These are phyloP conservation scores for Coendou prehensilis DNA, from an alignment of 2,797 vertebrate species.

Conservation along the genomic window DNA sequence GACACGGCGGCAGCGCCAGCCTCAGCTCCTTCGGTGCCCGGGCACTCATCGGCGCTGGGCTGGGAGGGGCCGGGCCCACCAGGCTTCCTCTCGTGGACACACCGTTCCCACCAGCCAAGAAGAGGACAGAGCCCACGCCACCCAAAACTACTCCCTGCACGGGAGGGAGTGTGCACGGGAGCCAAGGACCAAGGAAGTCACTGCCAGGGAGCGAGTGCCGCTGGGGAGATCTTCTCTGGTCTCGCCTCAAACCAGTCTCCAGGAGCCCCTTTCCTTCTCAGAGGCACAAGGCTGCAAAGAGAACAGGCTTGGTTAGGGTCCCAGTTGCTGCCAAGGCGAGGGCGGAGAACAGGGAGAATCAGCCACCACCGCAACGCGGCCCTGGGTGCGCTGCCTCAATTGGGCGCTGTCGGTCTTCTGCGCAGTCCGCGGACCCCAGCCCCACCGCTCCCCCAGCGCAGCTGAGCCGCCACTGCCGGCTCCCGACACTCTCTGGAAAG, in stretches of 20 bases:
- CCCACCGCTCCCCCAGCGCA: neutral
- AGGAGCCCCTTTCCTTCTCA: conserved; percentile 66
- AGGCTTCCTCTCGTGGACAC: conserved; percentile 80
- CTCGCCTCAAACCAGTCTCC: conserved; percentile 63
- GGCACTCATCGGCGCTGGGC: conserved; percentile 93
- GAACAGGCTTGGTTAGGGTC: conserved; percentile 85
- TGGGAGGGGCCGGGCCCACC: conserved; percentile 83
- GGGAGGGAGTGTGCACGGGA: conserved; percentile 65
- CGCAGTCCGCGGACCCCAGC: conserved; percentile 30
- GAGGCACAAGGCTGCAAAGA: conserved; percentile 87
- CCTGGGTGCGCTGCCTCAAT: neutral
- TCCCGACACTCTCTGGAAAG: neutral
- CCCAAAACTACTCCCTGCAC: conserved; percentile 67
- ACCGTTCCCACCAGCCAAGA: conserved; percentile 65
- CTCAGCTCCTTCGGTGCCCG: conserved; percentile 92
- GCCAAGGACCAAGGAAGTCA: conserved; percentile 51
- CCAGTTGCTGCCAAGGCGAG: neutral
- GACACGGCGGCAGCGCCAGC: conserved; percentile 92
- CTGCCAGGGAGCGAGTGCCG: conserved; percentile 56
- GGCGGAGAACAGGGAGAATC: neutral
- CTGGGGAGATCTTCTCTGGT: conserved; percentile 70
- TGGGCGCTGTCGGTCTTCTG: neutral
- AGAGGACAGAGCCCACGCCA: conserved; percentile 57
- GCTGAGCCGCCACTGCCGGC: neutral
- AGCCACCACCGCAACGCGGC: conserved; percentile 14